Percentiles rank a stretch among this genome's conserved stretches.
Conservation (phyloP, 2,797 vertebrate species). For the Vipera latastei region DNA sequence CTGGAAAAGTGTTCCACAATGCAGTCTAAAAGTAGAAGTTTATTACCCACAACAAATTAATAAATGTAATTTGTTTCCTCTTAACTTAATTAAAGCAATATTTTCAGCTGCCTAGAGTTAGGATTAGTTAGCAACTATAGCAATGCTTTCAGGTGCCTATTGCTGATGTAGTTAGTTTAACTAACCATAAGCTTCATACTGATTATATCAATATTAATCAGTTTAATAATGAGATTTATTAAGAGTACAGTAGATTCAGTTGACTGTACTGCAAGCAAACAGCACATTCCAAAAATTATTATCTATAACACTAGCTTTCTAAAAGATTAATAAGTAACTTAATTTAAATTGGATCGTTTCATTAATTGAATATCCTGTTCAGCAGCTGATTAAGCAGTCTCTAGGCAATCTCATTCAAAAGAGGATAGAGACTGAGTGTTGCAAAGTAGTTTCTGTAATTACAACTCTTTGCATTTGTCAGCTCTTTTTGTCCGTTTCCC, state of each 20-base stretch:
- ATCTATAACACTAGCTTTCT: neutral
- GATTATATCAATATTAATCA: neutral
- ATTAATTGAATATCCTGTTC: neutral
- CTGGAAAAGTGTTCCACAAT: neutral
- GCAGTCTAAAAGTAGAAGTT: neutral
- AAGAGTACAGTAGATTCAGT: neutral
- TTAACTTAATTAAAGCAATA: neutral
- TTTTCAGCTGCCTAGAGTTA: neutral
- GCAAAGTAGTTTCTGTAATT: neutral
- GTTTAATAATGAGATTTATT: neutral
- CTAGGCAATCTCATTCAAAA: neutral
- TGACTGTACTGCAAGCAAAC: neutral
- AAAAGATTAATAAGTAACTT: neutral
- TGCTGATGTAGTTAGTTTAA: neutral
- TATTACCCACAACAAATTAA: neutral
- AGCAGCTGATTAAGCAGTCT: neutral
- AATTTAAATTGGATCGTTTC: neutral
- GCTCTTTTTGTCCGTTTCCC: neutral
- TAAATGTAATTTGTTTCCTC: neutral
- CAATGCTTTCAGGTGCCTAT: neutral
- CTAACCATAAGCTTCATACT: neutral
- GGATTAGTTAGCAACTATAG: neutral
- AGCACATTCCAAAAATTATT: neutral
- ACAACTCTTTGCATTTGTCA: neutral
- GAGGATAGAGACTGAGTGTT: neutral